Conservation (phyloP, 2,113 vertebrate genomes). For the Lophius piscatorius region DNA sequence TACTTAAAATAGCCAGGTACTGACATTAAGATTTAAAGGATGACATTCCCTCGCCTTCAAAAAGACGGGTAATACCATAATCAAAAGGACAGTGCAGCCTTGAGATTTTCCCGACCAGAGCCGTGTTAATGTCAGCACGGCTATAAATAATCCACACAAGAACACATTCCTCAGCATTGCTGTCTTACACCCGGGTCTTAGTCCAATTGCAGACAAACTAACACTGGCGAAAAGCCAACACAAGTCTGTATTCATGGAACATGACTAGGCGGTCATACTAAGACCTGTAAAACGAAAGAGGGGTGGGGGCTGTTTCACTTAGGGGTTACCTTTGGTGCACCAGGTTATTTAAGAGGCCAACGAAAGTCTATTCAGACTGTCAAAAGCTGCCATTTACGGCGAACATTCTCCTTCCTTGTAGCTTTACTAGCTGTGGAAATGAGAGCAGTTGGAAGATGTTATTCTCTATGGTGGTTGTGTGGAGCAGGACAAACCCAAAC, state of each 20-base stretch:
- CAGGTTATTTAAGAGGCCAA: slow-evolving; percentile 70
- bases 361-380: slow-evolving; percentile 72
- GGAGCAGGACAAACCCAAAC: slow-evolving; percentile 2
- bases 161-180: slow-evolving; percentile 63
- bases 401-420: slow-evolving; percentile 55
- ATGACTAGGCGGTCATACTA: slow-evolving; percentile 48
- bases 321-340: slow-evolving; percentile 57
- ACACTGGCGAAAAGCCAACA: slow-evolving; percentile 65
- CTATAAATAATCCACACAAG: slow-evolving; percentile 73
- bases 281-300: slow-evolving; percentile 60
- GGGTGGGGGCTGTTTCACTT: slow-evolving; percentile 44
- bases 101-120: slow-evolving; percentile 41
- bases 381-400: slow-evolving; percentile 69
- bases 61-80: slow-evolving; percentile 48
- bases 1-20: slow-evolving; percentile 60
- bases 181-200: slow-evolving; percentile 51
- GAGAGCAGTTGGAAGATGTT: not conserved
- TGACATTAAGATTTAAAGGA: slow-evolving; percentile 45
- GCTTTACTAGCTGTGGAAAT: slow-evolving; percentile 42
- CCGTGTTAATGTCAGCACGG: slow-evolving; percentile 65
- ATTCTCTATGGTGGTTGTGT: slow-evolving; percentile 5
- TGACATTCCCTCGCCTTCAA: slow-evolving; percentile 32
- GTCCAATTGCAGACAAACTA: slow-evolving; percentile 62
- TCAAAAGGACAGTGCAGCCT: slow-evolving; percentile 55
- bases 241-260: slow-evolving; percentile 67